These are phyloP conservation scores for Spongilla lacustris DNA, from an alignment of 37 sponge, comb jelly and placozoan genomes.

Conservation along the genomic window DNA sequence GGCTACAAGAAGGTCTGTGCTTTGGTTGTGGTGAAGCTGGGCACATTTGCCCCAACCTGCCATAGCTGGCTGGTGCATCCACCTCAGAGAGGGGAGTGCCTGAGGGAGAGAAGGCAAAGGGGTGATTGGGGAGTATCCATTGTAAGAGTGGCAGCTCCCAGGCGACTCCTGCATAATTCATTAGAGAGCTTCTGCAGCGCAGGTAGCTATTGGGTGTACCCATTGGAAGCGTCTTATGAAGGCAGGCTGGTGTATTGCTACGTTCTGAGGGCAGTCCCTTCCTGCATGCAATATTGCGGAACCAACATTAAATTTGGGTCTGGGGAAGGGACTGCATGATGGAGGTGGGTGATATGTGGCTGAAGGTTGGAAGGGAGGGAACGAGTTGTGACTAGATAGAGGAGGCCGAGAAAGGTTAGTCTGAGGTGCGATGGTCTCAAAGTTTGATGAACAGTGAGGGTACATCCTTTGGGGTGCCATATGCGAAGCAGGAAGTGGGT, in stretches of 20 bases:
- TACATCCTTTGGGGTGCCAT: background rate
- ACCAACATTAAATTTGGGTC: background rate
- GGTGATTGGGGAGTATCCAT: background rate
- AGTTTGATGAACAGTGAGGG: no score
- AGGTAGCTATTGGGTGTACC: background rate
- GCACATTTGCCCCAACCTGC: no score
- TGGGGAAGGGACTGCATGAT: background rate
- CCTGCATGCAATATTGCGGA: background rate
- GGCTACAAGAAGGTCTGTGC: no score
- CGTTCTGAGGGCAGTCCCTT: background rate
- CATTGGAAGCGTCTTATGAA: background rate
- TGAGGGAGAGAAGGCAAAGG: background rate
- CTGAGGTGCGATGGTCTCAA: background rate
- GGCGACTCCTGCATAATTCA: slow-evolving; percentile 1
- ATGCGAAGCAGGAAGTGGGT: background rate
- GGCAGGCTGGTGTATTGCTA: background rate
- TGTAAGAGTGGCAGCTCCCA: background rate
- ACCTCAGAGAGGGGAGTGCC: slow-evolving; percentile 7
- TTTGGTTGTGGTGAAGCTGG: no score
- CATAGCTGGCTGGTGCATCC: no score
- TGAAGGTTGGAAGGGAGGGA: background rate
- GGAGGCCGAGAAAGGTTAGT: background rate
- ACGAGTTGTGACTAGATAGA: background rate
- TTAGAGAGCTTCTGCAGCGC: background rate
- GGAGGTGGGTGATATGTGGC: background rate